Evolutionary conservation across 1,140 invertebrate genomes (phyloP), one percentile per base, ranked within the genome.

Genomic region (Archivesica marissinica): DNA sequence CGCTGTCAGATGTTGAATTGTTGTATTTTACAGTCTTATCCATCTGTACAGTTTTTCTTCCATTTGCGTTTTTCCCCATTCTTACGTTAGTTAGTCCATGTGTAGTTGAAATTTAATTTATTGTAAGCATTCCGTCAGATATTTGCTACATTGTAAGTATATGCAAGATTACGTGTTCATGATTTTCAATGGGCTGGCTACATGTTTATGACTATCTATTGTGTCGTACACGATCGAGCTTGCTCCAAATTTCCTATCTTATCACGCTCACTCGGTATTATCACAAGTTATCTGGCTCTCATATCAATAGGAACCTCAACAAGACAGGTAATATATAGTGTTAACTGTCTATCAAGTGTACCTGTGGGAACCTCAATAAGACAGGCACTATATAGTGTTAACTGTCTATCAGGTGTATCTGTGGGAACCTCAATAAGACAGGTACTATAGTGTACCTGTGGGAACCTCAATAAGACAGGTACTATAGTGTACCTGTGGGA

Each of bases 1-100:
- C 47, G 17, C 35, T 52, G 9, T 75, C 66, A n/a, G 23, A 20
- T 11, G 20, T 44, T 70, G n/a, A 7, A 70, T 38, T 23, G 23
- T 44, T 23, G 28, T 9, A 2, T 23, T 44, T 70, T 20, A 1
- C 38, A 1, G 6, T 23, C 25, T 44, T 70, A 11, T 44, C 68
- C 13, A 33, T 28, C 4, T 52, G 68, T 30, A 47, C 66, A n/a
- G 2, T 35, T 70, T 72, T 72, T 17, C 68, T 20, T 72, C 68
- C 68, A 25, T 72, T 72, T 64, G 30, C 1, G 38, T 0, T 33
- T 47, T 72, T 72, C 23, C 39, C 23, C 68, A 72, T 72, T 33
- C 50, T 50, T 70, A 25, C 3, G 6, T 64, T 64, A 33, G 11
- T 15, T 64, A 9, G 7, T 30, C 28, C 13, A 30, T 9, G 13